Conservation (phyloP, 2,888 invertebrate genomes). For the Parochlus steinenii region DNA sequence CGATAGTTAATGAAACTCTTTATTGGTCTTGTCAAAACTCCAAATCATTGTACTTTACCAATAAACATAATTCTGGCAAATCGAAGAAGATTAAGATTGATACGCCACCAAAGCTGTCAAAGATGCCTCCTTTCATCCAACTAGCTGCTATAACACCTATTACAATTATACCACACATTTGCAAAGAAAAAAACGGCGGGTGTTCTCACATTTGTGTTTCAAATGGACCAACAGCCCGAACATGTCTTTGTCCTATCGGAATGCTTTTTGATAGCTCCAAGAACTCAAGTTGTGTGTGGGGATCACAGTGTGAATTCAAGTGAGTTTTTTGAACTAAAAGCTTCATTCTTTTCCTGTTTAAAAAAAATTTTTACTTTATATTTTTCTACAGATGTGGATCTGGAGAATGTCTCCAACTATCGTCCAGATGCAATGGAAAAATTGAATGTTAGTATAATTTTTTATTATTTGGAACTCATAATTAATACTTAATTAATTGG, state of each 20-base stretch:
- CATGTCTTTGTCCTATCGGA: conserved; percentile 51
- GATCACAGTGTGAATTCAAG: conserved; percentile 33
- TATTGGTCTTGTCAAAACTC: conserved; percentile 51
- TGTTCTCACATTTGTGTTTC: conserved; percentile 63
- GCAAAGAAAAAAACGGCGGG: conserved; percentile 39
- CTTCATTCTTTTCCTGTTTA: conserved; percentile 33
- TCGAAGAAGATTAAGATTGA: conserved; percentile 18
- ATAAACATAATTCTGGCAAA: conserved; percentile 30
- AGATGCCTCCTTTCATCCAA: conserved; percentile 14
- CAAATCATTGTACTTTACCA: conserved; percentile 40
- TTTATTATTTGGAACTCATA: too few relatives aligned
- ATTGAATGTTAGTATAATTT: conserved; percentile 38
- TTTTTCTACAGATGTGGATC: conserved; percentile 8
- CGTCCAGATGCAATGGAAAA: conserved; percentile 33
- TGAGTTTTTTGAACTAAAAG: conserved; percentile 32
- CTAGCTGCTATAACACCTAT: conserved; percentile 13
- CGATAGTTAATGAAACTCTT: conserved; percentile 42
- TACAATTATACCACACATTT: conserved; percentile 33
- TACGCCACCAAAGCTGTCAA: conserved; percentile 16
- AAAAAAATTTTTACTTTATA: too few relatives aligned
- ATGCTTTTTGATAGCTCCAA: conserved; percentile 32
- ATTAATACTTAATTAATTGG: too few relatives aligned
- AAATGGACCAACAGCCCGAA: conserved; percentile 21
- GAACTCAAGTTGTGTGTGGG: conserved; percentile 38
- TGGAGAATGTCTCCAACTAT: conserved; percentile 11